Percentiles rank a stretch among this genome's conserved stretches.
These are phyloP conservation scores for Dolichopus griseipennis DNA, from an alignment of 2,888 invertebrate genomes.

Conservation along the genomic window DNA sequence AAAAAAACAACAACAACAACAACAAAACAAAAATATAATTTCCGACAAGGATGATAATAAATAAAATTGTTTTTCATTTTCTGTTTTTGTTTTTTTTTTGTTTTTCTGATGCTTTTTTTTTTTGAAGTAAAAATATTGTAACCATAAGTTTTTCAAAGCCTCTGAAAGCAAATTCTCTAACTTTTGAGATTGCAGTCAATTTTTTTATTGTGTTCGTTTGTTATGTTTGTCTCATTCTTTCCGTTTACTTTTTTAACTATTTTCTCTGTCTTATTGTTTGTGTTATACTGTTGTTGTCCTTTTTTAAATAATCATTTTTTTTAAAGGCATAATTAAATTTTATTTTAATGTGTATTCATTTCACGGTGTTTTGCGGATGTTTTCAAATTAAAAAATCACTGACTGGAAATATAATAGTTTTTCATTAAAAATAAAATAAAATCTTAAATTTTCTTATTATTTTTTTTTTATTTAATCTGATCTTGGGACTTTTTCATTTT, in stretches of 20 bases:
- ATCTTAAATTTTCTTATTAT: background rate
- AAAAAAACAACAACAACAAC: background rate
- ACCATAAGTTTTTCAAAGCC: too few species aligned
- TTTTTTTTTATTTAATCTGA: too few species aligned
- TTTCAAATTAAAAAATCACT: constrained; percentile 3
- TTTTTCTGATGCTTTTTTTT: too few species aligned
- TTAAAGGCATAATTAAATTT: background rate
- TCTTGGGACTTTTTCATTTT: too few species aligned
- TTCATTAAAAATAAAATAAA: constrained; percentile 2
- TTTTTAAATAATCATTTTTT: background rate
- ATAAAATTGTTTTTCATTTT: background rate
- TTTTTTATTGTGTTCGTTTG: too few species aligned
- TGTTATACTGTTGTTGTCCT: background rate
- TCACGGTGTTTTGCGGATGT: background rate
- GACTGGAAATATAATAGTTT: background rate
- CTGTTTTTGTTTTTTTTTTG: too few species aligned
- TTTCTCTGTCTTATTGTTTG: too few species aligned
- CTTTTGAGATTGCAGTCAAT: too few species aligned
- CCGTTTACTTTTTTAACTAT: too few species aligned
- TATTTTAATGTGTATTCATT: background rate
- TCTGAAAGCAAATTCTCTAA: too few species aligned
- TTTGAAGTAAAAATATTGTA: too few species aligned
- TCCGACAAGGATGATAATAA: constrained; percentile 6
- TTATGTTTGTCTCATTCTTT: too few species aligned
- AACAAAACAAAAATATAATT: constrained; percentile 1